Evolutionary conservation across 2,888 invertebrate species (phyloP).

Genomic region (Adineta ricciae): DNA sequence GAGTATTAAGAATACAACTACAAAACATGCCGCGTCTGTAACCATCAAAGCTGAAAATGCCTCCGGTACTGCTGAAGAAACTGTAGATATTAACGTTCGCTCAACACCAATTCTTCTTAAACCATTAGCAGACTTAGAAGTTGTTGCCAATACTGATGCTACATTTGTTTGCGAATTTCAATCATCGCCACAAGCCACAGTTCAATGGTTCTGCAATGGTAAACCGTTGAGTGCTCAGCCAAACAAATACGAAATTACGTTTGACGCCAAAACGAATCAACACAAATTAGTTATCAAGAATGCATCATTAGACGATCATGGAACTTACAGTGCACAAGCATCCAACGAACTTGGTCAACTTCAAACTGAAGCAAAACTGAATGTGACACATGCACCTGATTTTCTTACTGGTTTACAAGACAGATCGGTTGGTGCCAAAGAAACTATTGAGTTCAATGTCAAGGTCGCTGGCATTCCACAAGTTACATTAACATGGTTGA

Average conservation of each 20-base stretch:
- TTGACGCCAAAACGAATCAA: conserved; percentile 56
- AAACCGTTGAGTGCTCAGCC: neutral
- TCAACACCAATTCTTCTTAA: conserved; percentile 33
- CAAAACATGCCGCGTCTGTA: conserved; percentile 2
- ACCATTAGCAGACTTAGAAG: neutral
- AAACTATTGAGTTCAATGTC: conserved; percentile 22
- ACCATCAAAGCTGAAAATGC: conserved; percentile 26
- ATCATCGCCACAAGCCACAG: conserved; percentile 6
- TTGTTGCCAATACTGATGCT: neutral
- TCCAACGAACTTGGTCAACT: conserved; percentile 24
- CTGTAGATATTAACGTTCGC: neutral
- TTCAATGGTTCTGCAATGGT: conserved; percentile 27
- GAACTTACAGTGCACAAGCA: conserved; percentile 5
- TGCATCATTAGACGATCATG: neutral
- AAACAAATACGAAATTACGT: neutral
- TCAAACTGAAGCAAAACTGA: conserved; percentile 14
- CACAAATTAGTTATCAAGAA: neutral
- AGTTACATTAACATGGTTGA: conserved; percentile 9
- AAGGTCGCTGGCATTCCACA: conserved; percentile 23
- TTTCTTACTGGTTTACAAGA: conserved; percentile 29
- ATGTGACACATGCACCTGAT: conserved; percentile 1
- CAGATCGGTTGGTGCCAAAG: conserved; percentile 13
- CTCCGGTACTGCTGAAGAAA: conserved; percentile 31
- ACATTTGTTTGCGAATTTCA: conserved; percentile 12
- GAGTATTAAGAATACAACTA: neutral